A percentile compares a stretch with the other conserved stretches of the same genome.
Evolutionary conservation across 35 echinoderm and acorn worm species (phyloP).

Genomic region (Apostichopus japonicus): DNA sequence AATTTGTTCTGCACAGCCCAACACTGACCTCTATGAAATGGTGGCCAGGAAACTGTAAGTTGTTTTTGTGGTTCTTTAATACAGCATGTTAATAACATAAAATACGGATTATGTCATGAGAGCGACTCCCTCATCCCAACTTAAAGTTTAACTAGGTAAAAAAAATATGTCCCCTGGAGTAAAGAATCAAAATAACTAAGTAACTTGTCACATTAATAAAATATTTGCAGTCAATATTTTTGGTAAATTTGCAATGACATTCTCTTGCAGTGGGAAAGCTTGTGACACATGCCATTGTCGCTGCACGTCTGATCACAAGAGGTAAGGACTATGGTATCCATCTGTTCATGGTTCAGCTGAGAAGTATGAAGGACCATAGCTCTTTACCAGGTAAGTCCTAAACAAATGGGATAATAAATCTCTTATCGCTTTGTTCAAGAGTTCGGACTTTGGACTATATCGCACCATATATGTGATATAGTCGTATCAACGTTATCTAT

Average conservation of each 20-base stretch:
- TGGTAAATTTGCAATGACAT: not conserved
- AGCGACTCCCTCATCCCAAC: no score
- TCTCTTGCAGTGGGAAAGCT: conserved; percentile 81
- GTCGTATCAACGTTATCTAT: not conserved
- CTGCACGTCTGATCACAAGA: conserved; percentile 79
- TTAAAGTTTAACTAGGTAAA: no score
- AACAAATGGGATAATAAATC: not conserved
- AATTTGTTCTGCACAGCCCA: conserved; percentile 93
- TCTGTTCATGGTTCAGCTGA: conserved; percentile 84
- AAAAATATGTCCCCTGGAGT: no score
- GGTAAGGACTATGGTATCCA: conserved; percentile 55
- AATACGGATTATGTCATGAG: no score
- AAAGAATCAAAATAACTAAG: no score
- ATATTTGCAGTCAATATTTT: no score
- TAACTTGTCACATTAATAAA: no score
- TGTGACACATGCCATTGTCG: conserved; percentile 81
- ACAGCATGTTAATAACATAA: no score
- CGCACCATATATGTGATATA: not conserved
- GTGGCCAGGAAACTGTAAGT: conserved; percentile 98
- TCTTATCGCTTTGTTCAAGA: not conserved
- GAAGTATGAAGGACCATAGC: conserved; percentile 74
- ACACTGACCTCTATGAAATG: conserved; percentile 93
- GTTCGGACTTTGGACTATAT: not conserved
- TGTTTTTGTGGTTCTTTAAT: not conserved
- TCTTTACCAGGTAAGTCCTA: conserved; percentile 77